These are phyloP conservation scores for Plectrocnemia conspersa DNA, from an alignment of 1,140 invertebrate genomes.

Conservation along the genomic window DNA sequence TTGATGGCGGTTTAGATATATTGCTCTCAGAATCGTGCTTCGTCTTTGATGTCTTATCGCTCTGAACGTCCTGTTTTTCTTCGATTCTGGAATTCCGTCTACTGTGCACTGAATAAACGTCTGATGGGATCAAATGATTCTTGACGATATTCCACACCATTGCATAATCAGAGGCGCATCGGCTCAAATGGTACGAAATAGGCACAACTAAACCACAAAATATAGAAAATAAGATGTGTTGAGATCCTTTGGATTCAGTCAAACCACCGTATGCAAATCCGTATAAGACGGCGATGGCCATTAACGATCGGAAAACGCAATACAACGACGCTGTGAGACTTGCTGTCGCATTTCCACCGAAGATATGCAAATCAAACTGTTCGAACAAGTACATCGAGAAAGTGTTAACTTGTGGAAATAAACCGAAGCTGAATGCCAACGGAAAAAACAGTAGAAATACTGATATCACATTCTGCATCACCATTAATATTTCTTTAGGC, in stretches of 20 bases:
- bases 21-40: conserved; percentile 50
- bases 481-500: conserved; percentile 61
- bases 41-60: conserved; percentile 40
- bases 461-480: conserved; percentile 67
- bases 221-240: conserved; percentile 92
- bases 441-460: conserved; percentile 88
- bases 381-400: conserved; percentile 93
- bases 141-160: conserved; percentile 86
- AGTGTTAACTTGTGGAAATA: conserved; percentile 96
- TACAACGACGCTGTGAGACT: conserved; percentile 82
- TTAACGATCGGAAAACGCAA: conserved; percentile 73
- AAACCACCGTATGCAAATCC: conserved; percentile 84
- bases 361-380: conserved; percentile 95
- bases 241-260: conserved; percentile 73
- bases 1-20: conserved; percentile 50
- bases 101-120: conserved; percentile 53
- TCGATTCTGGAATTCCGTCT: conserved; percentile 44
- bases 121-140: conserved; percentile 66
- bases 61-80: conserved; percentile 40
- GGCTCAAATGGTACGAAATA: conserved; percentile 87
- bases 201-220: conserved; percentile 88
- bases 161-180: conserved; percentile 85
- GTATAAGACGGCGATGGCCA: conserved; percentile 78
- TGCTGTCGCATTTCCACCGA: conserved; percentile 94
- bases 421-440: conserved; percentile 85